phyloP scores from a whole-genome alignment of 1,140 invertebrate species.

The Zaprionus kolodkinae region DNA sequence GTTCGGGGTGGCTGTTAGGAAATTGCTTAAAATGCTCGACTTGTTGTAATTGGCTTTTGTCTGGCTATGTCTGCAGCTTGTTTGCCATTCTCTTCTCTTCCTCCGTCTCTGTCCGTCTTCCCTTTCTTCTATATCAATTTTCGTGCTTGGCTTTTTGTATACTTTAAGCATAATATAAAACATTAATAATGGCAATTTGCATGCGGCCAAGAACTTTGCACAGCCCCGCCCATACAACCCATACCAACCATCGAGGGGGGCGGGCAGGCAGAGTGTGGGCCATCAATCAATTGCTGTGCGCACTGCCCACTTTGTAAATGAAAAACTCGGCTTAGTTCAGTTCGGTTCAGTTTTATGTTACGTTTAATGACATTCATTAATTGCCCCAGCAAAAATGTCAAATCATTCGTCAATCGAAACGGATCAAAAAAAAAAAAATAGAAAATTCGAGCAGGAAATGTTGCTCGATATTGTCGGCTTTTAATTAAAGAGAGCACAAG shows the following conservation, averaged over 20 bases:
- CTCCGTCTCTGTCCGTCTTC: not conserved
- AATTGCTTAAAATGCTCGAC: conserved; percentile 62
- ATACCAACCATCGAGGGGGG: not conserved
- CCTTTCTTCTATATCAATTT: not conserved
- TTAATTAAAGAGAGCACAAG: conserved; percentile 49
- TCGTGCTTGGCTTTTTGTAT: conserved; percentile 4
- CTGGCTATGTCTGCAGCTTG: conserved; percentile 29
- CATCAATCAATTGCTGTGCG: conserved; percentile 53
- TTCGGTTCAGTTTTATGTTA: conserved; percentile 53
- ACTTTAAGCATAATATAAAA: conserved; percentile 55
- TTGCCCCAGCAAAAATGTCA: conserved; percentile 52
- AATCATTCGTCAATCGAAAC: conserved; percentile 57
- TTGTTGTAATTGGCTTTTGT: conserved; percentile 61
- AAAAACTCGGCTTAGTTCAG: conserved; percentile 56
- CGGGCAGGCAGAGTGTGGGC: conserved; percentile 1
- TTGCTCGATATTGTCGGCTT: conserved; percentile 56
- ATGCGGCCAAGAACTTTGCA: conserved; percentile 31
- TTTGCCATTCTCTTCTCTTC: conserved; percentile 21
- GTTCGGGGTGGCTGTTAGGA: conserved; percentile 59
- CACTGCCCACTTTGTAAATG: conserved; percentile 54
- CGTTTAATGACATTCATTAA: conserved; percentile 64
- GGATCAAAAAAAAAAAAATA: conserved; percentile 22
- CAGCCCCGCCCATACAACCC: not conserved
- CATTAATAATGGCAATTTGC: conserved; percentile 67
- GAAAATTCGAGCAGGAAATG: conserved; percentile 15